Evolutionary conservation across 1,140 invertebrate genomes (phyloP).

Genomic region (Oryctes rhinoceros): DNA sequence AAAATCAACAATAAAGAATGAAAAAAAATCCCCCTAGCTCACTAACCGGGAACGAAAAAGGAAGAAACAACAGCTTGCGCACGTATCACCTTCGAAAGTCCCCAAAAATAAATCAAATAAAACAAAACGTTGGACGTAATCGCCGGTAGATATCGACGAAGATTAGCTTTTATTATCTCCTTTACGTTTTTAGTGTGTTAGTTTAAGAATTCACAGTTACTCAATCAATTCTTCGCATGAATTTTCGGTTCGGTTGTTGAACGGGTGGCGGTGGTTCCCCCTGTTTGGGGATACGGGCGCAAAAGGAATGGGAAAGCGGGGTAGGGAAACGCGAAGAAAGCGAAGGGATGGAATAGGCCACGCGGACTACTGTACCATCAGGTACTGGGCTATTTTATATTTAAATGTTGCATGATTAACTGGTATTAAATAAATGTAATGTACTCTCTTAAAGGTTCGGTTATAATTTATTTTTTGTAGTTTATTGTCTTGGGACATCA

Average conservation of each 20-base stretch:
- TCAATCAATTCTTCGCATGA: slow-evolving; percentile 37
- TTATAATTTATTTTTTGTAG: slow-evolving; percentile 61
- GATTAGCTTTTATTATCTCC: slow-evolving; percentile 21
- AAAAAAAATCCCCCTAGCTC: slow-evolving; percentile 15
- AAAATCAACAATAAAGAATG: slow-evolving; percentile 24
- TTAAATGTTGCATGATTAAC: slow-evolving; percentile 62
- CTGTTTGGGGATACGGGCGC: neutral
- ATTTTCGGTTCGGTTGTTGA: slow-evolving; percentile 24
- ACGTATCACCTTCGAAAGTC: slow-evolving; percentile 19
- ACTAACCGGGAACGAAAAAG: slow-evolving; percentile 30
- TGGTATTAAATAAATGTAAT: slow-evolving; percentile 61
- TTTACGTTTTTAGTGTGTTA: slow-evolving; percentile 25
- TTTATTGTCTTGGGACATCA: slow-evolving; percentile 50
- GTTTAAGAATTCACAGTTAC: slow-evolving; percentile 37
- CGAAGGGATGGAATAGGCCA: slow-evolving; percentile 25
- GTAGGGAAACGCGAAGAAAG: slow-evolving; percentile 12
- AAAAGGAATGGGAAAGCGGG: slow-evolving; percentile 13
- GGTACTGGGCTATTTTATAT: slow-evolving; percentile 60
- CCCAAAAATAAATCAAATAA: slow-evolving; percentile 30
- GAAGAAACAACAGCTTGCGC: slow-evolving; percentile 36
- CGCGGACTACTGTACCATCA: slow-evolving; percentile 54
- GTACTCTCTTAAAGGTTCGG: slow-evolving; percentile 57
- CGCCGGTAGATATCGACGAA: slow-evolving; percentile 29
- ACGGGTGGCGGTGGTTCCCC: neutral
- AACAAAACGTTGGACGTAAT: slow-evolving; percentile 8